Evolutionary conservation across 2,113 vertebrate species (phyloP), one percentile per base, ranked within the genome.

Genomic region (Cygnus atratus): DNA sequence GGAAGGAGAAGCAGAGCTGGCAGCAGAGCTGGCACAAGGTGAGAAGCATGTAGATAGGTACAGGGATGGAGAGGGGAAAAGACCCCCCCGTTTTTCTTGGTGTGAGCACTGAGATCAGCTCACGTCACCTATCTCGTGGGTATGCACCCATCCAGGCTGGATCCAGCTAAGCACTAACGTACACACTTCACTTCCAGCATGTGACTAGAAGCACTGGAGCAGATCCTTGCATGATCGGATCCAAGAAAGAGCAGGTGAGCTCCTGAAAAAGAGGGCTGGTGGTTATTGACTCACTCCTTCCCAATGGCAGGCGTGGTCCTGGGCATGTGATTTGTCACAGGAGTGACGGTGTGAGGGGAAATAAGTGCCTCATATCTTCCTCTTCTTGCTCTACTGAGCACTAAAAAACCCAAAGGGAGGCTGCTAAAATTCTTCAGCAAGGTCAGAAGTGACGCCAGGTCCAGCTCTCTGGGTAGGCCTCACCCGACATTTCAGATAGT

Each of bases 261-360:
- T 93, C 26, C 77, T 88, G 83, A 57, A 68, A 84, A 82, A 88
- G 58, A 74, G 6, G 12, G 21, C 24, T 7, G 87, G 26, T 71
- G 46, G 46, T 91, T 94, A 75, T 43, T 88, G 70, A 81, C 77
- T 94, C 52, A n/a, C 1, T 2, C 70, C 54, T 87, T 84, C 70
- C 77, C 92, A 84, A 79, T 10, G 84, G 86, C 87, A 96, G 96
- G 95, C 66, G 86, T 58, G 91, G 92, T 66, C 33, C 70, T 8
- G 35, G 24, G 77, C 66, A 55, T 62, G 41, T 79, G 86, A 82
- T 58, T 83, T 25, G 20, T 28, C 81, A 72, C 72, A 81, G 65
- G 22, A 48, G 43, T 61, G 70, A 41, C 3, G 5, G 41, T 1
- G 2, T 48, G 8, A 71, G 44, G n/a, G 29, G 29, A 68, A 80